A percentile compares a stretch with the other conserved stretches of the same genome.
phyloP scores from a whole-genome alignment of 2,797 vertebrate genomes.

The Amblyraja radiata region DNA sequence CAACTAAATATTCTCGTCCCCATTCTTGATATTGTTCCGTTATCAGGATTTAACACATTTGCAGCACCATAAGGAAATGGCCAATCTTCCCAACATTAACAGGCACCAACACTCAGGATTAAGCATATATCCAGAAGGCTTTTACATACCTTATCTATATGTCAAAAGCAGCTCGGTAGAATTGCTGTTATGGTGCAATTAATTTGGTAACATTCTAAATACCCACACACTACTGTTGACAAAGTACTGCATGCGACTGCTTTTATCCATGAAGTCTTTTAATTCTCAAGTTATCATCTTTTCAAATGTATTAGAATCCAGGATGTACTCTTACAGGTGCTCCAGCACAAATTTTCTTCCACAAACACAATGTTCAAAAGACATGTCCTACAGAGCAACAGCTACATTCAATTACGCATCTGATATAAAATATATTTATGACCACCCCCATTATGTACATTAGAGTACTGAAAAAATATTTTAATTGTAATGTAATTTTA shows the following conservation, averaged over 20 bases:
- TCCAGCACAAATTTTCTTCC: background rate
- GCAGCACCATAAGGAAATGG: background rate
- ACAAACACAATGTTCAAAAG: background rate
- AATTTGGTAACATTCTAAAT: background rate
- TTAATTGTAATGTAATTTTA: no score
- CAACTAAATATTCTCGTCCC: background rate
- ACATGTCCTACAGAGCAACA: background rate
- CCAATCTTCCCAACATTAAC: background rate
- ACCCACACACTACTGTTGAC: background rate
- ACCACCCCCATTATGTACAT: background rate
- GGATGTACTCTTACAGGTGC: background rate
- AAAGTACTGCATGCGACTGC: background rate
- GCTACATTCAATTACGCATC: background rate
- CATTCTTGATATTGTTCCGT: background rate
- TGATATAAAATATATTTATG: conserved; percentile 16
- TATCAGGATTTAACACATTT: background rate
- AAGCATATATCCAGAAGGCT: background rate
- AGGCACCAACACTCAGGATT: background rate
- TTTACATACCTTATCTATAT: background rate
- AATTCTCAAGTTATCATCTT: background rate
- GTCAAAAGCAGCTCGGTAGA: background rate
- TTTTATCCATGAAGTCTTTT: background rate
- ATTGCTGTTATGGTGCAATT: background rate
- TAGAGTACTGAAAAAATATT: background rate
- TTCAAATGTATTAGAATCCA: background rate